Evolutionary conservation across 35 echinoderm and acorn worm species (phyloP).

Genomic region (Amphiura filiformis): DNA sequence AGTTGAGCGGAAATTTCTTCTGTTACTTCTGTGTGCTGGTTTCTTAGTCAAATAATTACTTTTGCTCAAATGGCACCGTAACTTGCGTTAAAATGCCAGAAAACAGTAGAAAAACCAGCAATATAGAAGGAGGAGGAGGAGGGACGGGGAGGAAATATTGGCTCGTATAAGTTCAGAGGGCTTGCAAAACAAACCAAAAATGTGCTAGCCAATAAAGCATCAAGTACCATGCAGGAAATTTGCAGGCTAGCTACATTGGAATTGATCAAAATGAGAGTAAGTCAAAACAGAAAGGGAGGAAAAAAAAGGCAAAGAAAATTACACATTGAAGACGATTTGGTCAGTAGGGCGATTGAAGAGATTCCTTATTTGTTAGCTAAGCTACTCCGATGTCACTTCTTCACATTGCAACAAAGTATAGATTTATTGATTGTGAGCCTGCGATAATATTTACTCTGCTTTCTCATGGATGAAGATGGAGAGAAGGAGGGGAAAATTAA

Average conservation of each 20-base stretch:
- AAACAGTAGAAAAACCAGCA: background rate
- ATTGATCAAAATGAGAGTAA: constrained; percentile 11
- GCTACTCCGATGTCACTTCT: background rate
- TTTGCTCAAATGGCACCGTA: background rate
- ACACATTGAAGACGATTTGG: background rate
- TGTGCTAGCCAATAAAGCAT: background rate
- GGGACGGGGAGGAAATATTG: background rate
- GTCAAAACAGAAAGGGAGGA: background rate
- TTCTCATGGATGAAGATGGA: background rate
- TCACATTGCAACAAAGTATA: background rate
- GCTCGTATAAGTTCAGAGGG: background rate
- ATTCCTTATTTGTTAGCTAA: background rate
- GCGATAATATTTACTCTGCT: constrained; percentile 5
- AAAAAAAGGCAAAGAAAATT: background rate
- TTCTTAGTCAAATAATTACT: constrained; percentile 12
- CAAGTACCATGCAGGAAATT: background rate
- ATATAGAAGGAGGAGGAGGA: background rate
- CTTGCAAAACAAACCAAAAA: background rate
- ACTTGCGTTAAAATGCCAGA: constrained; percentile 1
- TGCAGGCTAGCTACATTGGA: background rate
- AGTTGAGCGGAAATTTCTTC: constrained; percentile 11
- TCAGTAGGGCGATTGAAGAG: background rate
- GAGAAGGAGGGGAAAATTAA: background rate
- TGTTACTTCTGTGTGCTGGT: background rate
- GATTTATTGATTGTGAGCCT: constrained; percentile 8